Percentiles rank a stretch among this genome's conserved stretches.
Conservation (phyloP, 1,140 invertebrate genomes). For the Drosophila grimshawi region DNA sequence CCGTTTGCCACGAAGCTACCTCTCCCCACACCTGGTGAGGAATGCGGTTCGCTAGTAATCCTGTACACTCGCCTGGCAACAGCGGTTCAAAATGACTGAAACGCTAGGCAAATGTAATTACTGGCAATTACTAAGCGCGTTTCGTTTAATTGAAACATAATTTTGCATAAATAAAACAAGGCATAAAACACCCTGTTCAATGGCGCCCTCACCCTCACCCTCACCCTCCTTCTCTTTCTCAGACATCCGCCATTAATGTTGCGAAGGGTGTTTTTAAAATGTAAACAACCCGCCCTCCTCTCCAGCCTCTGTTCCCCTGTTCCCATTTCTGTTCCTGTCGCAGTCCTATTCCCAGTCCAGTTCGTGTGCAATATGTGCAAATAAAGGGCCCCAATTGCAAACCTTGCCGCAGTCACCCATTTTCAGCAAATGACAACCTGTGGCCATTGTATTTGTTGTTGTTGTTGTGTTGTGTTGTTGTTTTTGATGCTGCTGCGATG, state of each 20-base stretch:
- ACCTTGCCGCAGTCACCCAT: slow-evolving; percentile 38
- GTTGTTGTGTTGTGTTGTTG: slow-evolving; percentile 26
- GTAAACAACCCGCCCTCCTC: slow-evolving; percentile 32
- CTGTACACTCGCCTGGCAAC: slow-evolving; percentile 22
- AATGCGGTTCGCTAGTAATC: slow-evolving; percentile 21
- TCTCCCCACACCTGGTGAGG: slow-evolving; percentile 1
- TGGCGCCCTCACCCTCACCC: slow-evolving; percentile 23
- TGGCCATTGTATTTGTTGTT: slow-evolving; percentile 27
- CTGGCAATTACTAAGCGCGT: slow-evolving; percentile 73
- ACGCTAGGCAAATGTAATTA: slow-evolving; percentile 52
- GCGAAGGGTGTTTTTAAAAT: slow-evolving; percentile 69
- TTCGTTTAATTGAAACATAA: slow-evolving; percentile 84
- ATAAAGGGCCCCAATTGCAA: slow-evolving; percentile 61
- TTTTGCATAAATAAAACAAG: slow-evolving; percentile 83
- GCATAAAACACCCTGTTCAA: slow-evolving; percentile 81
- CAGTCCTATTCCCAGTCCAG: background rate
- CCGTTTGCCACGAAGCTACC: slow-evolving; percentile 31
- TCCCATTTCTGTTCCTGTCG: no score
- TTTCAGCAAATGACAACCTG: slow-evolving; percentile 53
- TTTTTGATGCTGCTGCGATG: slow-evolving; percentile 32
- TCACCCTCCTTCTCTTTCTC: slow-evolving; percentile 5
- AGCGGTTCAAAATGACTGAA: slow-evolving; percentile 47
- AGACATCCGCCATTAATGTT: slow-evolving; percentile 46
- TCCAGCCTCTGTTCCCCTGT: background rate
- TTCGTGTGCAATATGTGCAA: slow-evolving; percentile 50